Percentiles rank a stretch among this genome's conserved stretches.
Conservation (phyloP, 1,140 invertebrate species). For the Dendroctonus ponderosae region DNA sequence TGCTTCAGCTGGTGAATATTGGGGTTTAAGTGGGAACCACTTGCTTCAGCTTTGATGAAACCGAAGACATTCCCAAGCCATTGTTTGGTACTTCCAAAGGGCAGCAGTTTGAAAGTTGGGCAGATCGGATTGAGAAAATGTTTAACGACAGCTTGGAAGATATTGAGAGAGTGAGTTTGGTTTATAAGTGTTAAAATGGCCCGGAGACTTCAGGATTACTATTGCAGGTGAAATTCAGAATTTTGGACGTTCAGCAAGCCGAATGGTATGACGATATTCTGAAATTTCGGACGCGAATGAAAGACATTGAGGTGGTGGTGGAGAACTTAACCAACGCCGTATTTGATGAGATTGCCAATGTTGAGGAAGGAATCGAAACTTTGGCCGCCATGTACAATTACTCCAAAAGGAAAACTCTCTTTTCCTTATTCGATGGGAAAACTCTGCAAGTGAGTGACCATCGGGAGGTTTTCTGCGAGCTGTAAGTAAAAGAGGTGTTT, state of each 20-base stretch:
- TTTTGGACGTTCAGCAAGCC: conserved; percentile 70
- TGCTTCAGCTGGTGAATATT: neutral
- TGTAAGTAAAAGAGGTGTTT: conserved; percentile 37
- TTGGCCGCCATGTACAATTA: conserved; percentile 69
- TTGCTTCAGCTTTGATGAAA: conserved; percentile 58
- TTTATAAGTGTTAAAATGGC: neutral
- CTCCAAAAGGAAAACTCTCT: conserved; percentile 63
- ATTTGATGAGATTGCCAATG: conserved; percentile 66
- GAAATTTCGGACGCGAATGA: conserved; percentile 62
- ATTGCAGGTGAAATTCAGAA: conserved; percentile 56
- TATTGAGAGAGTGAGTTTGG: conserved; percentile 53
- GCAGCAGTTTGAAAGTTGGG: conserved; percentile 67
- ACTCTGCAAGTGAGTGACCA: conserved; percentile 49
- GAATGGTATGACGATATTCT: conserved; percentile 76
- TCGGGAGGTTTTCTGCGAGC: neutral
- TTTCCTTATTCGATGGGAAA: conserved; percentile 62
- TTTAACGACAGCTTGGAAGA: conserved; percentile 66
- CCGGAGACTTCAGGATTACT: neutral
- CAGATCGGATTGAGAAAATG: conserved; percentile 70
- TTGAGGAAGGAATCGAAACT: conserved; percentile 71
- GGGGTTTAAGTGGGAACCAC: neutral
- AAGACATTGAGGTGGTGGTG: conserved; percentile 67
- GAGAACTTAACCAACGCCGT: conserved; percentile 68
- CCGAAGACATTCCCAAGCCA: conserved; percentile 58
- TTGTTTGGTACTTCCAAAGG: conserved; percentile 67